Evolutionary conservation across 1,140 invertebrate genomes (phyloP).

Genomic region (Bombus waltoni): DNA sequence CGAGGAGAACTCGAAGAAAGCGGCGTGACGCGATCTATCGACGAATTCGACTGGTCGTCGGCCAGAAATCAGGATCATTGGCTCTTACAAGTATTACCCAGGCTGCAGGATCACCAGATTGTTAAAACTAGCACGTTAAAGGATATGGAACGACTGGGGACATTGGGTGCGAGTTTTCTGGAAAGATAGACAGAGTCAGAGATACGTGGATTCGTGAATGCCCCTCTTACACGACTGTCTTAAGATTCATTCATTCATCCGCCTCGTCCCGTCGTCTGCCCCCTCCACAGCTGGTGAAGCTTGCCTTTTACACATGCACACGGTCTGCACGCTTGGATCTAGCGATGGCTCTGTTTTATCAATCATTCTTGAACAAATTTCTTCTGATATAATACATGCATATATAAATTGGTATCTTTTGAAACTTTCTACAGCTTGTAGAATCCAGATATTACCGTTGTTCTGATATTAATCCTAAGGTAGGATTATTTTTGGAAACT

Average conservation of each 20-base stretch:
- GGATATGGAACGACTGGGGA: background rate
- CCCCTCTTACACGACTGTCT: slow-evolving; percentile 75
- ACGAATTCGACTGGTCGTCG: background rate
- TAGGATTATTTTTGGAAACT: background rate
- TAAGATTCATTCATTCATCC: slow-evolving; percentile 82
- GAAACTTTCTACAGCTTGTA: background rate
- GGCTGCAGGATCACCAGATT: background rate
- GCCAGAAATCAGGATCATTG: background rate
- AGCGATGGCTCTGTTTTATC: background rate
- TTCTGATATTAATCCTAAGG: background rate
- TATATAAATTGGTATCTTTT: background rate
- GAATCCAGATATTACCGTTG: background rate
- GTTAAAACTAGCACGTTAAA: background rate
- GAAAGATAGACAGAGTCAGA: background rate
- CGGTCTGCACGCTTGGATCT: background rate
- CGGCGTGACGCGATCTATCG: slow-evolving; percentile 1
- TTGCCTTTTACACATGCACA: slow-evolving; percentile 52
- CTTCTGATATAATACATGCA: background rate
- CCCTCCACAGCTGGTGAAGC: slow-evolving; percentile 47
- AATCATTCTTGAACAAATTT: background rate
- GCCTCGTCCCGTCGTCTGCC: slow-evolving; percentile 62
- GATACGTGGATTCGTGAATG: slow-evolving; percentile 72
- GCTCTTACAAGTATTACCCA: too few species aligned
- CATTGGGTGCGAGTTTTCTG: background rate
- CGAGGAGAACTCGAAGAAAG: slow-evolving; percentile 7